Base-by-base conservation (phyloP, 2,888 invertebrate species). In the Spatulosminthurus flaviceps region DNA sequence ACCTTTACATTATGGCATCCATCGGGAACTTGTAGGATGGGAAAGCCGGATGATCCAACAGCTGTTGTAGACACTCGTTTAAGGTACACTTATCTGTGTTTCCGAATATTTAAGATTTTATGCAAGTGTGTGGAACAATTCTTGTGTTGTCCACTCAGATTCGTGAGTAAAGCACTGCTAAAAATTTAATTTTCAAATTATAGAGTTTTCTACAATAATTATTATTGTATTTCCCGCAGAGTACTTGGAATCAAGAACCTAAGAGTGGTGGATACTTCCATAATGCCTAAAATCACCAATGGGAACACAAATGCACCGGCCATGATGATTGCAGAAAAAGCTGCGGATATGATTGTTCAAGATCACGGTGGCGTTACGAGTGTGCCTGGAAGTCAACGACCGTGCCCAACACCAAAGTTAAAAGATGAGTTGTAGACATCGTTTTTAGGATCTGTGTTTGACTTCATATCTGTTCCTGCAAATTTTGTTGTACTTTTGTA, bases 301-400 rank as follows among this genome's bases (percentile, higher is more conserved):
- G 78, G 82, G 43, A 84, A 84, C 78, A 84, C 84, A 0, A 82
- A 82, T 69, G 79, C 79, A 1, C 80, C 82, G 0, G 81, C 81
- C 0, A 77, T 82, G 16, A 81, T 82, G 78, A 72, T 83, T 5
- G 81, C 77, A 0, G 83, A 83, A 61, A 81, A 80, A 29, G 81
- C 80, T 34, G n/a, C 81, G 0, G 80, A 78, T 13, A 81, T 81
- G 80, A 81, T 82, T 51, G 71, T 79, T 5, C 60, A 79, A 9
- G 66, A 79, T 21, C 80, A 81, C 80, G 24, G 73, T 21, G 73
- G 73, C 0, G 19, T 73, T 9, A 73, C 42, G 5, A 19, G 11
- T 1, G 19, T 43, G 11, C 13, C 73, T 0, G 73, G 73, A 13
- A 60, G 73, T 26, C 43, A 73, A 26, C 13, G 1, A 21, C 72